phyloP scores from a whole-genome alignment of 2,797 vertebrate genomes.

The Acanthurus tractus region DNA sequence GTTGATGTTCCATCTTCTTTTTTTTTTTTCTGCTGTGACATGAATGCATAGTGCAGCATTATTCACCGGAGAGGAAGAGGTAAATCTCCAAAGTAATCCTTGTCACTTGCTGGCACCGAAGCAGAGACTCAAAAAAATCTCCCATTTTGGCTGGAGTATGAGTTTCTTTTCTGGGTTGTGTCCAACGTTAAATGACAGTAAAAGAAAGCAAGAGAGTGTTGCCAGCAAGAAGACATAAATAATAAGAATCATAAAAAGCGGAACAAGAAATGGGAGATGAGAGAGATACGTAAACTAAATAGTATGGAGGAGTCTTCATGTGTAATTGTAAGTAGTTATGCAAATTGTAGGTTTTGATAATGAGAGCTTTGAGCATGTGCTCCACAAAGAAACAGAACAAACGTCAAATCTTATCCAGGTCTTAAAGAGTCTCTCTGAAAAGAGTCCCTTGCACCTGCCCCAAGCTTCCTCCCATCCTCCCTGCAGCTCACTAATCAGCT shows the following conservation, averaged over 20 bases:
- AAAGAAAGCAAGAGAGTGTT: constrained; percentile 12
- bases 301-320: constrained; percentile 14
- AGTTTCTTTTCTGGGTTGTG: constrained; percentile 47
- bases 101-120: constrained; percentile 59
- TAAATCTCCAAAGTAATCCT: constrained; percentile 67
- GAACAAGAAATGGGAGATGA: constrained; percentile 1
- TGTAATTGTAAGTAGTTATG: constrained; percentile 38
- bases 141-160: constrained; percentile 39
- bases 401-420: constrained; percentile 44
- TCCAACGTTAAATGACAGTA: constrained; percentile 60
- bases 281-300: constrained; percentile 18
- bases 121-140: constrained; percentile 58
- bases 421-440: constrained; percentile 6
- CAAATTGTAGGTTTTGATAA: constrained; percentile 64
- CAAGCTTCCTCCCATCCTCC: constrained; percentile 37
- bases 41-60: constrained; percentile 36
- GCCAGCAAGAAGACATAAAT: constrained; percentile 44
- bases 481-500: constrained; percentile 61
- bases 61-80: constrained; percentile 39
- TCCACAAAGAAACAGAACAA: constrained; percentile 25
- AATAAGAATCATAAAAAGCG: constrained; percentile 21
- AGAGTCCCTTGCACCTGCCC: constrained; percentile 45
- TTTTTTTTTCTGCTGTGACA: constrained; percentile 26
- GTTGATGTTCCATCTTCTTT: background rate
- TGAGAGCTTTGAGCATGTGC: constrained; percentile 49